A percentile compares a stretch with the other conserved stretches of the same genome.
Conservation (phyloP, 2,888 invertebrate species). For the Caenorhabditis zanzibari region DNA sequence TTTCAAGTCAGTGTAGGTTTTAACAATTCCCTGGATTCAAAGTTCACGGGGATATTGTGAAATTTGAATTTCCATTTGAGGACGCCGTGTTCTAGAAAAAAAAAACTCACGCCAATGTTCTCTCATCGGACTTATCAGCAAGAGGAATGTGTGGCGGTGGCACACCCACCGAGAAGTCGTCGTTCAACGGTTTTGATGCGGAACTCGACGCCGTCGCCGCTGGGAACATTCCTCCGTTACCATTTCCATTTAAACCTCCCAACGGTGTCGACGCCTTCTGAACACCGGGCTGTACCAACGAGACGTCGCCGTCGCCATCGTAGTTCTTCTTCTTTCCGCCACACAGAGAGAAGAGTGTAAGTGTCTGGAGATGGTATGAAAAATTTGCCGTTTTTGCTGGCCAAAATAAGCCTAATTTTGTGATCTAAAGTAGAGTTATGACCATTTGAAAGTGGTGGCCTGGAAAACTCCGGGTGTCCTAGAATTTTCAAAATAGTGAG, state of each 20-base stretch:
- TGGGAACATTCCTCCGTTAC: not conserved
- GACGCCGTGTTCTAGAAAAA: not conserved
- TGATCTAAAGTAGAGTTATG: too few species aligned
- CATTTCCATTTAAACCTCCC: not conserved
- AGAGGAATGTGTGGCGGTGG: constrained; percentile 53
- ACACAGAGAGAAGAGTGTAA: constrained; percentile 32
- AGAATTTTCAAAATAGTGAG: too few species aligned
- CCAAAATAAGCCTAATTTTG: too few species aligned
- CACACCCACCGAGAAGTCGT: constrained; percentile 44
- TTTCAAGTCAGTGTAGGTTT: too few species aligned
- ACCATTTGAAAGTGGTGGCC: too few species aligned
- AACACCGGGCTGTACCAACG: constrained; percentile 34
- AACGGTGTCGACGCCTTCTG: not conserved
- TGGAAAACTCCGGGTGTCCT: too few species aligned
- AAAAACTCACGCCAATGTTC: constrained; percentile 48
- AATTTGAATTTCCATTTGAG: too few species aligned
- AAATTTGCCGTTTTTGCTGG: too few species aligned
- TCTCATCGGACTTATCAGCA: constrained; percentile 54
- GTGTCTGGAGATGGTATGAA: constrained; percentile 40
- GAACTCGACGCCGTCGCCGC: not conserved
- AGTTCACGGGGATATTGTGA: too few species aligned
- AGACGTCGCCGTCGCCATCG: constrained; percentile 37
- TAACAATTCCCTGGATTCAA: too few species aligned
- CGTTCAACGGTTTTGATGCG: constrained; percentile 12
- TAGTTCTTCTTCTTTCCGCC: constrained; percentile 19